Conservation (phyloP, 2,888 invertebrate genomes). For the Ochropleura leucogaster region DNA sequence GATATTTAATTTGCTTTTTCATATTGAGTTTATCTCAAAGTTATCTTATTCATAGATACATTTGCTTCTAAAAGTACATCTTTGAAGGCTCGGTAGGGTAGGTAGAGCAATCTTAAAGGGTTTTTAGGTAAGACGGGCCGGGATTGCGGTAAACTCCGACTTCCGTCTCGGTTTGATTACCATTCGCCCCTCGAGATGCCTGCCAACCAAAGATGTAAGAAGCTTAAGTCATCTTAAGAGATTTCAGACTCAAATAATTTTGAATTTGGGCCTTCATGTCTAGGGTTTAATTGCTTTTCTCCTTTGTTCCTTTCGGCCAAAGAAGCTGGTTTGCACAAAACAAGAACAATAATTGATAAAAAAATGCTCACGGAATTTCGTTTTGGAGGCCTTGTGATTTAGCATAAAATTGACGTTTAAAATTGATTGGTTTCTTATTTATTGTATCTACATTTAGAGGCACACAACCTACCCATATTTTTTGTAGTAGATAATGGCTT, state of each 20-base stretch:
- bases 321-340: slow-evolving; percentile 13
- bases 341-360: background rate
- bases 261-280: slow-evolving; percentile 56
- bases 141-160: slow-evolving; percentile 81
- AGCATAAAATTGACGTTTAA: slow-evolving; percentile 36
- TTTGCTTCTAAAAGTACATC: slow-evolving; percentile 13
- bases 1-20: slow-evolving; percentile 13
- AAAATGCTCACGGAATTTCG: background rate
- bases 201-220: slow-evolving; percentile 73
- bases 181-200: slow-evolving; percentile 83
- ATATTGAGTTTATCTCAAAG: slow-evolving; percentile 7
- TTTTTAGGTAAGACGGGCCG: slow-evolving; percentile 83
- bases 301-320: slow-evolving; percentile 34
- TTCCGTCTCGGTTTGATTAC: slow-evolving; percentile 84
- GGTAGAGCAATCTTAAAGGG: slow-evolving; percentile 78
- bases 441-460: slow-evolving; percentile 14
- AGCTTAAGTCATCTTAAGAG: slow-evolving; percentile 69
- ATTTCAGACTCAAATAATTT: slow-evolving; percentile 64
- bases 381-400: slow-evolving; percentile 29
- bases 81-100: slow-evolving; percentile 57
- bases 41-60: slow-evolving; percentile 7
- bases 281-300: slow-evolving; percentile 61
- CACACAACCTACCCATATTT: slow-evolving; percentile 8
- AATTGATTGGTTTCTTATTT: slow-evolving; percentile 41
- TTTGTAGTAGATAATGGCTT: slow-evolving; percentile 13